Conservation (phyloP, 2,113 vertebrate genomes). For the Pelecanoides urinatrix region DNA sequence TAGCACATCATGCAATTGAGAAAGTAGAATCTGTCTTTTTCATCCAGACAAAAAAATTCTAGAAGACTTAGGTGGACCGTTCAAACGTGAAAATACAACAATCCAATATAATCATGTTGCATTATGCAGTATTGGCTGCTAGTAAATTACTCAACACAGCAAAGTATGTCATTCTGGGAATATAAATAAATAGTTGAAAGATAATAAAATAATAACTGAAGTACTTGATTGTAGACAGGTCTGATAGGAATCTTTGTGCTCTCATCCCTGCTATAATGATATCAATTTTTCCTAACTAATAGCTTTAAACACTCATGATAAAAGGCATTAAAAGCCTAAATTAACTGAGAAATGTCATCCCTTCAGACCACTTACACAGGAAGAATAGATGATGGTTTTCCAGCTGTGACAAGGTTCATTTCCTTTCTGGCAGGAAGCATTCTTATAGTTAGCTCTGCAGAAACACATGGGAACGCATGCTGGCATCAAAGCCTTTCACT, state of each 20-base stretch:
- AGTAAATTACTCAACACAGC: background rate
- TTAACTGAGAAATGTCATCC: background rate
- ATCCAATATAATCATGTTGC: background rate
- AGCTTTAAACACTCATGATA: background rate
- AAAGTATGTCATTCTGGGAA: background rate
- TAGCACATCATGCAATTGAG: background rate
- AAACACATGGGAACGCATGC: conserved; percentile 67
- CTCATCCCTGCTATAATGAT: background rate
- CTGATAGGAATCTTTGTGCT: background rate
- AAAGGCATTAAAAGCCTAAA: conserved; percentile 13
- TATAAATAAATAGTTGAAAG: background rate
- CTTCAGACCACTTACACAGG: background rate
- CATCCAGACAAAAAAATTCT: background rate
- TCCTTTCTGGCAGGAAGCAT: conserved; percentile 70
- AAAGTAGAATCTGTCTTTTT: background rate
- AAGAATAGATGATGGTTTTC: conserved; percentile 6
- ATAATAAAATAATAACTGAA: background rate
- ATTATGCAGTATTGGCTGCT: background rate
- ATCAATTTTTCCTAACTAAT: background rate
- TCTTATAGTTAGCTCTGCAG: conserved; percentile 66
- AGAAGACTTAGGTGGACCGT: background rate
- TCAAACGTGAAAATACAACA: background rate
- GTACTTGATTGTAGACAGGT: background rate
- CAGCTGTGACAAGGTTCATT: conserved; percentile 22
- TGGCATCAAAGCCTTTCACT: conserved; percentile 69